Evolutionary conservation across 1,140 invertebrate species (phyloP), one percentile per base, ranked within the genome.

Genomic region (Planococcus citri): DNA sequence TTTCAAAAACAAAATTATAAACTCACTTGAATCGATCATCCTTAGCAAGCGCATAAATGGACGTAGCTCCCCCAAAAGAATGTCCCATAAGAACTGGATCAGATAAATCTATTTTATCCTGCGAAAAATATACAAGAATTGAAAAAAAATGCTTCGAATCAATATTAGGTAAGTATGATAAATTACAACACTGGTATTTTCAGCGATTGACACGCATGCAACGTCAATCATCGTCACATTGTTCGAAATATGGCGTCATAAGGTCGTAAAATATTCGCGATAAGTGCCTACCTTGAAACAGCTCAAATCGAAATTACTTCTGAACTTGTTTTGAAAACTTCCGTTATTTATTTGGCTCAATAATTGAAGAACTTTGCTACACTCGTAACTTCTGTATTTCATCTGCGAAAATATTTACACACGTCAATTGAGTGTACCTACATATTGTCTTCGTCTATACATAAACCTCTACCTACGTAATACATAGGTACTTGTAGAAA

Each of bases 51-150:
- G 84, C 80, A 21, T 82, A 77, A 1, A 88, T 74, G 29, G 82
- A 78, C 1, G 86, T 84, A 12, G 85, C 82, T 10, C 82, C 87
- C 10, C 87, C 87, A 79, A 88, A 88, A 1, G 86, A 87, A 78
- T 88, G 87, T 0, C 87, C 87, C 27, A 87, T 78, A 24, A 64
- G 1, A 0, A 80, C 77, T 1, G 83, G 78, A 70, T 77, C 76
- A 6, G 78, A 74, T 17, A 86, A 61, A 75, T 88, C 84, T 68
- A 89, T 73, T 20, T 79, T 76, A 22, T 79, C 81, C 77, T 85
- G 76, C 8, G 82, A 75, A 73, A n/a, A 64, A 60, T 37, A 37
- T 37, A 14, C 6, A 37, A 37, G n/a, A n/a, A n/a, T n/a, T n/a
- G n/a, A n/a, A n/a, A n/a, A n/a, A n/a, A n/a, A n/a, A n/a, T n/a